A percentile compares a stretch with the other conserved stretches of the same genome.
These are phyloP conservation scores for Eueides isabella DNA, from an alignment of 1,140 invertebrate species.

Conservation along the genomic window DNA sequence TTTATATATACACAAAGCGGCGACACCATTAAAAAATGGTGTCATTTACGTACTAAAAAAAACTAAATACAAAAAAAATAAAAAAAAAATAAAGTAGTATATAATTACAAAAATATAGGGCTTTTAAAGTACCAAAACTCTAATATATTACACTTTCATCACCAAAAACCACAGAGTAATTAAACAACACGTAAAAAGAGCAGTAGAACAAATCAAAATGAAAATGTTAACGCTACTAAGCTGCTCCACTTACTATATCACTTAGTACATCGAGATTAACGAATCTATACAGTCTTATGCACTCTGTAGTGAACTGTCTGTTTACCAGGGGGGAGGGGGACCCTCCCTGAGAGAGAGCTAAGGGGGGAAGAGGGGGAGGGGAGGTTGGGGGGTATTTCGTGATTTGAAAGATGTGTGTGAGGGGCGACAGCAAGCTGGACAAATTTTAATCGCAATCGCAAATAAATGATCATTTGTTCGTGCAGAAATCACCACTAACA, in stretches of 20 bases:
- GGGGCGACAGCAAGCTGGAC: too few relatives aligned
- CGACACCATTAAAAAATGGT: background rate
- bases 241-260: background rate
- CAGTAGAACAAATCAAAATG: background rate
- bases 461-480: too few relatives aligned
- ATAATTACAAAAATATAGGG: slow-evolving; percentile 4
- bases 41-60: background rate
- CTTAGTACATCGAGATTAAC: background rate
- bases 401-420: too few relatives aligned
- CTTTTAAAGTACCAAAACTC: too few relatives aligned
- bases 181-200: background rate
- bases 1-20: slow-evolving; percentile 8
- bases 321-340: slow-evolving; percentile 33
- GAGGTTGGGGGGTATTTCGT: slow-evolving; percentile 11
- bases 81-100: background rate
- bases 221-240: background rate
- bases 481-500: too few relatives aligned
- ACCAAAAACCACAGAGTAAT: background rate
- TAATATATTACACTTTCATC: background rate
- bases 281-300: background rate
- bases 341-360: background rate
- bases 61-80: background rate
- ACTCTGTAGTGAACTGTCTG: slow-evolving; percentile 18
- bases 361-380: slow-evolving; percentile 17
- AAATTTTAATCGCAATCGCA: too few relatives aligned